phyloP scores from a whole-genome alignment of 2,888 invertebrate species.

The Autographa gamma region DNA sequence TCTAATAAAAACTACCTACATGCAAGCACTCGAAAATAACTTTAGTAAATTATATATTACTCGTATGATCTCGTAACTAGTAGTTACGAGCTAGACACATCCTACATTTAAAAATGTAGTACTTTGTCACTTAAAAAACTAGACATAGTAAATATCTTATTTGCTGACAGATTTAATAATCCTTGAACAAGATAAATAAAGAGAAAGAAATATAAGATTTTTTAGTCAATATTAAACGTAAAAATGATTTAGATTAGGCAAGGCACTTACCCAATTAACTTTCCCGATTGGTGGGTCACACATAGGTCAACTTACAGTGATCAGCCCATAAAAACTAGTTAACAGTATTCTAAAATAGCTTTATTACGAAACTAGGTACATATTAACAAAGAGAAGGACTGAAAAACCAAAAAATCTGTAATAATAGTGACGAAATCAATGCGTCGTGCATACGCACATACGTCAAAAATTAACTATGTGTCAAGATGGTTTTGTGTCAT shows the following conservation, averaged over 20 bases:
- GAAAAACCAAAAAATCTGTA: constrained; percentile 26
- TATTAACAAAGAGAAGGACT: constrained; percentile 18
- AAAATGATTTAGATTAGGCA: constrained; percentile 35
- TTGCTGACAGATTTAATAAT: background rate
- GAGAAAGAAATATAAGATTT: background rate
- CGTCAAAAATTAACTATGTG: constrained; percentile 39
- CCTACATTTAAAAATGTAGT: background rate
- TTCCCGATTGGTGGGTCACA: constrained; percentile 36
- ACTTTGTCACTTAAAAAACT: background rate
- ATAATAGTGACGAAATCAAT: constrained; percentile 51
- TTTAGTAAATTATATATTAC: constrained; percentile 3
- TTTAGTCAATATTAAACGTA: background rate
- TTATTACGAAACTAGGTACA: constrained; percentile 23
- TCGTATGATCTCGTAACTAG: constrained; percentile 1
- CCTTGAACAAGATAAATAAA: background rate
- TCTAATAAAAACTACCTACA: background rate
- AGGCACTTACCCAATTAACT: constrained; percentile 56
- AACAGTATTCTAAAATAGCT: constrained; percentile 11
- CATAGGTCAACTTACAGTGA: constrained; percentile 43
- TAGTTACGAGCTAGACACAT: constrained; percentile 4
- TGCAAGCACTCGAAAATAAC: background rate
- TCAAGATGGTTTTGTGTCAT: constrained; percentile 5
- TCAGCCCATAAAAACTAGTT: constrained; percentile 20
- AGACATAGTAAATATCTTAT: background rate
- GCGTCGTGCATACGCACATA: constrained; percentile 47